phyloP scores from a whole-genome alignment of 2,797 vertebrate species.

The Anguilla marmorata region DNA sequence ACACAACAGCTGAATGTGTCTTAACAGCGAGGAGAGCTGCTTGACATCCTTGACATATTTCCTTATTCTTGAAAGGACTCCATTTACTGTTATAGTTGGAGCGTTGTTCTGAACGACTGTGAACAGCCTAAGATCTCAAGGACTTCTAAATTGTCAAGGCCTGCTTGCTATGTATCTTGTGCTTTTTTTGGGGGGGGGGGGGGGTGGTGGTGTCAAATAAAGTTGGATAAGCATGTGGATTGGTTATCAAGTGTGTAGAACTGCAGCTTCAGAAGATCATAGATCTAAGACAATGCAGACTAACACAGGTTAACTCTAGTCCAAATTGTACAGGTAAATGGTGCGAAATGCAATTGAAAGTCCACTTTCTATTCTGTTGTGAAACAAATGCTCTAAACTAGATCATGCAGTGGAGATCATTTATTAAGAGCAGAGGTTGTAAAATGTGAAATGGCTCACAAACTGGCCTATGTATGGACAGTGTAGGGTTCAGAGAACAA shows the following conservation, averaged over 20 bases:
- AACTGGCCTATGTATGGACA: neutral
- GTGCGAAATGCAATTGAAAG: neutral
- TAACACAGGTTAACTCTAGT: neutral
- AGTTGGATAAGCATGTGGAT: neutral
- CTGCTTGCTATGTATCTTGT: neutral
- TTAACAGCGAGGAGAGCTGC: neutral
- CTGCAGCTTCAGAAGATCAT: neutral
- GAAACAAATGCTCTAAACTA: neutral
- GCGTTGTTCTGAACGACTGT: neutral
- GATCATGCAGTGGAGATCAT: neutral
- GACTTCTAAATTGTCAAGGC: neutral
- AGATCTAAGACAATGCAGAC: no score
- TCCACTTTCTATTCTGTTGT: neutral
- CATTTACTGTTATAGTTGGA: neutral
- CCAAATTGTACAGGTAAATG: neutral
- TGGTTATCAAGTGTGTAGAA: neutral
- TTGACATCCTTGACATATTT: neutral
- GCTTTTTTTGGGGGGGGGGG: neutral
- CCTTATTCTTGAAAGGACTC: neutral
- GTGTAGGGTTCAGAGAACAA: neutral
- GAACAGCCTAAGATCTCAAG: neutral
- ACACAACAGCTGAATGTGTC: slow-evolving; percentile 41
- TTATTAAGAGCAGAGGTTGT: neutral
- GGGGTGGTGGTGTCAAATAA: neutral
- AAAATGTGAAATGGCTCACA: neutral